Conservation (phyloP, 2,888 invertebrate genomes). For the Drosophila stalkeri region DNA sequence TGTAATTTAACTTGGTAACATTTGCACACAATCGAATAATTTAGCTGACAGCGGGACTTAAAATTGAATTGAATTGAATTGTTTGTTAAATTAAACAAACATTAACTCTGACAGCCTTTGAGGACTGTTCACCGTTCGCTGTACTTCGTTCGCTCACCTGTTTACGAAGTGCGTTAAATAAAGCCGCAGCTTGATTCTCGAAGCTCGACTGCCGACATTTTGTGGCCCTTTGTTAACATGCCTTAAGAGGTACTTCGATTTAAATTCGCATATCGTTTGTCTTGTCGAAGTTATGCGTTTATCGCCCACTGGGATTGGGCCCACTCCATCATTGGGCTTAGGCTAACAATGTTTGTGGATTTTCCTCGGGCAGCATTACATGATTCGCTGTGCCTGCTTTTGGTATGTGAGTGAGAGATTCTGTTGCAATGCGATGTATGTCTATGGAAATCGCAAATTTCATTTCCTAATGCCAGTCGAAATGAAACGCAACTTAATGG, state of each 20-base stretch:
- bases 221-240: slow-evolving; percentile 21
- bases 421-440: slow-evolving; percentile 28
- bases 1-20: background rate
- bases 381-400: background rate
- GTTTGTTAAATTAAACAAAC: slow-evolving; percentile 21
- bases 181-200: slow-evolving; percentile 30
- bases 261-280: slow-evolving; percentile 52
- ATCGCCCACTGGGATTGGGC: slow-evolving; percentile 19
- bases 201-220: slow-evolving; percentile 2
- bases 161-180: slow-evolving; percentile 28
- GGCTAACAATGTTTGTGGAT: slow-evolving; percentile 42
- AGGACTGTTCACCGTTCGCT: background rate
- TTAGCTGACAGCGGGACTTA: slow-evolving; percentile 6
- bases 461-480: slow-evolving; percentile 58
- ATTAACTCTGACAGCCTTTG: slow-evolving; percentile 15
- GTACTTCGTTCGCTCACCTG: slow-evolving; percentile 13
- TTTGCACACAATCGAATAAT: slow-evolving; percentile 6
- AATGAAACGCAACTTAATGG: slow-evolving; percentile 11
- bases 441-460: slow-evolving; percentile 44
- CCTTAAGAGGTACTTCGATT: slow-evolving; percentile 36
- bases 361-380: slow-evolving; percentile 17
- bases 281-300: slow-evolving; percentile 13
- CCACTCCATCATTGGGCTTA: slow-evolving; percentile 31
- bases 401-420: background rate
- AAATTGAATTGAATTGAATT: slow-evolving; percentile 19